A percentile compares a stretch with the other conserved stretches of the same genome.
phyloP scores from a whole-genome alignment of 2,113 vertebrate species.

The Cottus gobio region DNA sequence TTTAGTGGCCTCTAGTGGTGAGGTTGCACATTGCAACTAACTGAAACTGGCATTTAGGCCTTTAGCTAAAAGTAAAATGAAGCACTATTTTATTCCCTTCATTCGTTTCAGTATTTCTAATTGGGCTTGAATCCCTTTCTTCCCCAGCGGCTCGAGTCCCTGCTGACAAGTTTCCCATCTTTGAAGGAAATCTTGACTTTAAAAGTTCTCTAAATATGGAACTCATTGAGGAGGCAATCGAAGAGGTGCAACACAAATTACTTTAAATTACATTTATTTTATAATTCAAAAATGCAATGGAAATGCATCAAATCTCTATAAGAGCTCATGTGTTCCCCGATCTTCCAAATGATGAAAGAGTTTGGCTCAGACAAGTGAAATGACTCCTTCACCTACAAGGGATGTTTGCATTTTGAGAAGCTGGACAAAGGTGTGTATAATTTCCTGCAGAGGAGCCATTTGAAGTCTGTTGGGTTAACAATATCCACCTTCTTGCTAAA shows the following conservation, averaged over 20 bases:
- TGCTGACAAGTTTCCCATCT: background rate
- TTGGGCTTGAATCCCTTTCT: background rate
- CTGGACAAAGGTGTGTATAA: background rate
- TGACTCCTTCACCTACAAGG: background rate
- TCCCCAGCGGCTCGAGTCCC: background rate
- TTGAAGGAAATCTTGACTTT: background rate
- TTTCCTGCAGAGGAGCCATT: background rate
- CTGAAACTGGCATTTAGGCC: background rate
- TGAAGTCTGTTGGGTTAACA: accelerated
- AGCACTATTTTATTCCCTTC: background rate
- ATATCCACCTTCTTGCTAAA: background rate
- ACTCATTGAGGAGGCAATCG: background rate
- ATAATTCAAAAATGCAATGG: background rate
- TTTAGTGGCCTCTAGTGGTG: too few relatives aligned
- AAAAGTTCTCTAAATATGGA: background rate
- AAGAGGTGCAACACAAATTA: background rate
- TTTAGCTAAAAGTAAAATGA: background rate
- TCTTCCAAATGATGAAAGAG: background rate
- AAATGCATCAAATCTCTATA: background rate
- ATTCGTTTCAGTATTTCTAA: background rate
- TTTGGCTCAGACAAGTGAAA: background rate
- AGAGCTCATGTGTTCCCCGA: background rate
- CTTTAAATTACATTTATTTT: background rate
- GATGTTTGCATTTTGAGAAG: background rate
- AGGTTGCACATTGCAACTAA: too few relatives aligned